These are phyloP conservation scores for Drosophila elegans DNA, from an alignment of 1,140 invertebrate species.

Conservation along the genomic window DNA sequence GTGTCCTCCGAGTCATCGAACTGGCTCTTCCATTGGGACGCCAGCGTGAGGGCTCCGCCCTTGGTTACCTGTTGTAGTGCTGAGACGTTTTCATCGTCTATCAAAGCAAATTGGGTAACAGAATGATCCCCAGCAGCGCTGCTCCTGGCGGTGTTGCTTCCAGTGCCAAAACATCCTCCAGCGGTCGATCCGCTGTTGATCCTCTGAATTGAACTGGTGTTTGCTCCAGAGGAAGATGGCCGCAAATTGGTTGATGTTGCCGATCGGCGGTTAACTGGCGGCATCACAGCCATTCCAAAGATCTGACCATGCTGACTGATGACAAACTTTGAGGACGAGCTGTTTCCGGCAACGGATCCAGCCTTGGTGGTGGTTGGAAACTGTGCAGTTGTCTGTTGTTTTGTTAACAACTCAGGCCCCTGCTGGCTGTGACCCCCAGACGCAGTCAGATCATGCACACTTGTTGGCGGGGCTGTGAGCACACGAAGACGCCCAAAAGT, in stretches of 20 bases:
- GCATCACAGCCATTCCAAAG: constrained; percentile 31
- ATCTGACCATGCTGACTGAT: constrained; percentile 39
- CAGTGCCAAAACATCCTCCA: constrained; percentile 8
- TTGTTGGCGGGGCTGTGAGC: constrained; percentile 87
- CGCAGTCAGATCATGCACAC: constrained; percentile 86
- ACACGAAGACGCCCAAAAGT: constrained; percentile 88
- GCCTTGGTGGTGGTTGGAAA: constrained; percentile 9
- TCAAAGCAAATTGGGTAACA: constrained; percentile 94
- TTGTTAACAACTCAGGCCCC: constrained; percentile 11
- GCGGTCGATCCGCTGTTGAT: constrained; percentile 71
- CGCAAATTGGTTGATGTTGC: constrained; percentile 70
- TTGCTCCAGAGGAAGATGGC: constrained; percentile 84
- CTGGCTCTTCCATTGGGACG: constrained; percentile 97
- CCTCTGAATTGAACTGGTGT: constrained; percentile 75
- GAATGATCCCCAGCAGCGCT: constrained; percentile 85
- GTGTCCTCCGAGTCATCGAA: constrained; percentile 97
- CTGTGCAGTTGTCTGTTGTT: constrained; percentile 27
- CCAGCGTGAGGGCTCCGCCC: constrained; percentile 92
- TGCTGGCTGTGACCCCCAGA: constrained; percentile 17
- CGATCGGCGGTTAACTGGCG: constrained; percentile 62
- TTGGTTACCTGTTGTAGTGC: constrained; percentile 93
- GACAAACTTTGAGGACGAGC: constrained; percentile 16
- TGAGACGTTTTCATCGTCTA: constrained; percentile 96
- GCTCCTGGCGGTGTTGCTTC: constrained; percentile 70
- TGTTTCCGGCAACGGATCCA: constrained; percentile 1